Evolutionary conservation across 2,888 invertebrate species (phyloP).

Genomic region (Coenonympha glycerion): DNA sequence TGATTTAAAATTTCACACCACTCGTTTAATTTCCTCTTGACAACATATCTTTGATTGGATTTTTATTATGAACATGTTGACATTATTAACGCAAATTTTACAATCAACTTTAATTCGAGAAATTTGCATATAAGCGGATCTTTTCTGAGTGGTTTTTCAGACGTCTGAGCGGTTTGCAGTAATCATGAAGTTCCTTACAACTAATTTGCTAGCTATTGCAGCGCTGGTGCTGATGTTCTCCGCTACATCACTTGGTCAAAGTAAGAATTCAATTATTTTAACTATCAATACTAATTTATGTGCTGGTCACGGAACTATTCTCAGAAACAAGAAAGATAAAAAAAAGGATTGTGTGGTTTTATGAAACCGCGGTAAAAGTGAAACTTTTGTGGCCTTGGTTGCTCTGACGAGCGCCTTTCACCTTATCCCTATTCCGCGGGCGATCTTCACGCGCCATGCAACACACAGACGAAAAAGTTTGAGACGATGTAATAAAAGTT

Average conservation of each 20-base stretch:
- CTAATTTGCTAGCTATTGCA: background rate
- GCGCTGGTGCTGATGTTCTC: background rate
- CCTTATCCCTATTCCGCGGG: too few relatives aligned
- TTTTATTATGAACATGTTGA: background rate
- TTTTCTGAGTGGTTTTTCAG: background rate
- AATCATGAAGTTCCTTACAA: background rate
- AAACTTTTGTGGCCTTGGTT: too few relatives aligned
- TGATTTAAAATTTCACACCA: background rate
- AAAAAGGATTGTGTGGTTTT: too few relatives aligned
- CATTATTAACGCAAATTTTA: background rate
- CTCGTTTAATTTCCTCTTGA: background rate
- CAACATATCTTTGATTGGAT: background rate
- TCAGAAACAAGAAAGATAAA: too few relatives aligned
- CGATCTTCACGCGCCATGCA: too few relatives aligned
- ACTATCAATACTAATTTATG: too few relatives aligned
- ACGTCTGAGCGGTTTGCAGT: background rate
- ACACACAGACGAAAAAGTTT: too few relatives aligned
- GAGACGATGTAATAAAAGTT: too few relatives aligned
- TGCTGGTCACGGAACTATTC: background rate
- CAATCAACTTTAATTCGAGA: background rate
- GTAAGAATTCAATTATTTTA: background rate
- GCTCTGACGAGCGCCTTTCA: too few relatives aligned
- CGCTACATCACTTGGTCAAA: background rate
- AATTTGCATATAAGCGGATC: background rate
- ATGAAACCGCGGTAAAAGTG: too few relatives aligned